Conservation (phyloP, 2,113 vertebrate species). For the Trematocara unimaculatum region DNA sequence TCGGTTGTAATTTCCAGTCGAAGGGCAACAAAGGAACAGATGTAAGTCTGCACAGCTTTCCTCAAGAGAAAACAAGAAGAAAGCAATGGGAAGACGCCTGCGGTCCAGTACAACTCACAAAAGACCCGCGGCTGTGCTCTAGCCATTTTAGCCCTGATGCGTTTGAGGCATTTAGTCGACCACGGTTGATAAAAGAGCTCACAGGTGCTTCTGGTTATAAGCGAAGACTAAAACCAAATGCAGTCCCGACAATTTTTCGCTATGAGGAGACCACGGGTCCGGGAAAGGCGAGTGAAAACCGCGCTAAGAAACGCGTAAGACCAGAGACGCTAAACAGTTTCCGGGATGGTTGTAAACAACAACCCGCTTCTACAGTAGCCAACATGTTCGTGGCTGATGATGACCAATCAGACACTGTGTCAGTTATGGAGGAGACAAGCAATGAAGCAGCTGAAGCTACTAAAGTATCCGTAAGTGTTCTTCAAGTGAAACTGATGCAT, state of each 20-base stretch:
- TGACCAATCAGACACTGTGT: fast-evolving
- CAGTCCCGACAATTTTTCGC: fast-evolving
- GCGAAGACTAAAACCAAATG: background rate
- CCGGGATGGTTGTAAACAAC: background rate
- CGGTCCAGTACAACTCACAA: background rate
- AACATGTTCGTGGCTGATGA: background rate
- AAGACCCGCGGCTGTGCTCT: background rate
- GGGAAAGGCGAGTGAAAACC: background rate
- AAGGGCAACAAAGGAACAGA: background rate
- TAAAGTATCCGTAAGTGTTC: background rate
- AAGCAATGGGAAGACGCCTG: fast-evolving
- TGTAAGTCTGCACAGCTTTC: background rate
- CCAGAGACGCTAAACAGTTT: background rate
- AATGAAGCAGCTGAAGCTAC: background rate
- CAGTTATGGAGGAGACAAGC: background rate
- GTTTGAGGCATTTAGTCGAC: background rate
- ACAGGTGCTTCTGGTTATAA: background rate
- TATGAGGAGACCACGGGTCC: fast-evolving
- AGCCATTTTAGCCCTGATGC: background rate
- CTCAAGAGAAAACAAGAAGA: background rate
- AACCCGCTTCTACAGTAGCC: background rate
- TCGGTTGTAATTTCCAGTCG: background rate
- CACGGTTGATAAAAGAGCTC: background rate
- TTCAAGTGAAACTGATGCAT: background rate
- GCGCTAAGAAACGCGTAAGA: background rate